These are phyloP conservation scores for Percopsis omiscomaycus DNA, from an alignment of 2,797 vertebrate species.

Conservation along the genomic window DNA sequence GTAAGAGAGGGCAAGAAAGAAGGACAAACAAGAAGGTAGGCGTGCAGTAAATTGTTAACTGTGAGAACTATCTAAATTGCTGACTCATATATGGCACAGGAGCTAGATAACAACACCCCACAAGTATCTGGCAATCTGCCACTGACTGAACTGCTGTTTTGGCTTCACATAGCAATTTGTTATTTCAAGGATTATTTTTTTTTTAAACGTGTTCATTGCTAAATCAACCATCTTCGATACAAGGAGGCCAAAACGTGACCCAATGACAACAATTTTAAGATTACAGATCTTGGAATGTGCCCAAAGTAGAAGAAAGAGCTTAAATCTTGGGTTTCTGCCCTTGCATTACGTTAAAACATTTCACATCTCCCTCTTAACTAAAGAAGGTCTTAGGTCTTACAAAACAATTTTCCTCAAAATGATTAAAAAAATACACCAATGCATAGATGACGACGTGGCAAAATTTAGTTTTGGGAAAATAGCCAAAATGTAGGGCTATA, in stretches of 20 bases:
- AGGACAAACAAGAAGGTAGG: slow-evolving; percentile 38
- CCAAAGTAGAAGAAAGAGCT: not conserved
- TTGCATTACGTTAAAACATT: slow-evolving; percentile 34
- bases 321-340: slow-evolving; percentile 26
- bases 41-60: slow-evolving; percentile 43
- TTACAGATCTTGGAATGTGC: slow-evolving; percentile 25
- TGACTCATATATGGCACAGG: slow-evolving; percentile 57
- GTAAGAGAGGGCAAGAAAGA: not conserved
- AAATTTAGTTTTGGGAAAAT: slow-evolving; percentile 10
- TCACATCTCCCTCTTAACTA: slow-evolving; percentile 26
- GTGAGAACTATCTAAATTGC: slow-evolving; percentile 49
- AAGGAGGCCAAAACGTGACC: slow-evolving; percentile 7
- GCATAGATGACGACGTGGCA: slow-evolving; percentile 16
- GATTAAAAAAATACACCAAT: slow-evolving; percentile 16
- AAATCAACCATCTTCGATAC: slow-evolving; percentile 11
- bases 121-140: slow-evolving; percentile 36
- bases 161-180: slow-evolving; percentile 54
- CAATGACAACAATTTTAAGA: slow-evolving; percentile 23
- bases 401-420: slow-evolving; percentile 6
- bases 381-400: slow-evolving; percentile 3
- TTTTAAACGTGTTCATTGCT: slow-evolving; percentile 17
- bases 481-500: slow-evolving; percentile 5
- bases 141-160: slow-evolving; percentile 54
- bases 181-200: slow-evolving; percentile 41
- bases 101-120: slow-evolving; percentile 55